Conservation (phyloP, 2,113 vertebrate genomes). For the Tetrax tetrax region DNA sequence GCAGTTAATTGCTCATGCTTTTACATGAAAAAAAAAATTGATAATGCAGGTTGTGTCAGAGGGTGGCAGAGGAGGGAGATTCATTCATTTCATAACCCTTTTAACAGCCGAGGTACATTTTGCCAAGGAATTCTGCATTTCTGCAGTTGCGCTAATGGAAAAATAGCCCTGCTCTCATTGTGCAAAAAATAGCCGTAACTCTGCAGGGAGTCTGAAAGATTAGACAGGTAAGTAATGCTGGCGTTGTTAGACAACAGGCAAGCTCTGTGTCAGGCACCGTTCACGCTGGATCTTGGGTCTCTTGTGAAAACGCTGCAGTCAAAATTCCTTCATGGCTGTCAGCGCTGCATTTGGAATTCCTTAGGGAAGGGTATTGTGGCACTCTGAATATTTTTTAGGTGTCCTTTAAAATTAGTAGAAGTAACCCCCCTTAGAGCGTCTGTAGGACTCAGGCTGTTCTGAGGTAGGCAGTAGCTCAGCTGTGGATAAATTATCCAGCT, state of each 20-base stretch:
- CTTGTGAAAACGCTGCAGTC: background rate
- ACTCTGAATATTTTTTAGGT: background rate
- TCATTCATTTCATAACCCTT: background rate
- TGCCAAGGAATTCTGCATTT: background rate
- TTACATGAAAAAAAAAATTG: background rate
- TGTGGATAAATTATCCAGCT: no score
- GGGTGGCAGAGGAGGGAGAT: background rate
- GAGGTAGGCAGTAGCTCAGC: no score
- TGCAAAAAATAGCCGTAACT: background rate
- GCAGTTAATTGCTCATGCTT: background rate
- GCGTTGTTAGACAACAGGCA: background rate
- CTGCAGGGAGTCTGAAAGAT: background rate
- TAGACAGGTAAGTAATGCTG: background rate
- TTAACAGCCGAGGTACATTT: background rate
- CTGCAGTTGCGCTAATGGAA: background rate
- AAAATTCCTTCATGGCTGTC: background rate
- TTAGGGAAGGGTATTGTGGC: background rate
- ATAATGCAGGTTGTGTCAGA: background rate
- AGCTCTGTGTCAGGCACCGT: no score
- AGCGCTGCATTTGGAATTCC: rapidly evolving
- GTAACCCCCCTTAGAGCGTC: background rate
- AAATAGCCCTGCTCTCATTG: background rate
- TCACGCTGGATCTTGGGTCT: background rate
- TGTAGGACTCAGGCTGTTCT: rapidly evolving
- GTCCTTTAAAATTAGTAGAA: background rate